Conservation (phyloP, 2,113 vertebrate species). For the Ceuthmochares aereus region DNA sequence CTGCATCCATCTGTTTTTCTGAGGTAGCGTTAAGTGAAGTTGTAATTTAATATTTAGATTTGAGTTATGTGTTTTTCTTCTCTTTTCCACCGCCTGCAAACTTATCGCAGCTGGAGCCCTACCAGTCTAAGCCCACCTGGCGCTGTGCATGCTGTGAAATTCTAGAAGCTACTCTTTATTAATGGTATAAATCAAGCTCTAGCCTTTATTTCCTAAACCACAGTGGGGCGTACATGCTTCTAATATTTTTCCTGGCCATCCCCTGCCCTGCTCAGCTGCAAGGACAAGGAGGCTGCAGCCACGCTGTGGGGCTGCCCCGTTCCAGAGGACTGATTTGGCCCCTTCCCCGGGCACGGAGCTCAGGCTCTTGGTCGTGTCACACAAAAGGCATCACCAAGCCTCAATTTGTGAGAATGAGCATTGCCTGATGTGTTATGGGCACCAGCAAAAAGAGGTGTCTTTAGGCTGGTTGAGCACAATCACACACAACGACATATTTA, state of each 20-base stretch:
- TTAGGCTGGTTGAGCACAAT: not conserved
- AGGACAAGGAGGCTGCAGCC: not conserved
- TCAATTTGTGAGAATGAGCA: not conserved
- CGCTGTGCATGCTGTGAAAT: not conserved
- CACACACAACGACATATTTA: not conserved
- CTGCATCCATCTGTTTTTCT: not conserved
- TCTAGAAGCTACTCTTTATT: not conserved
- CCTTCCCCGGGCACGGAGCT: not conserved
- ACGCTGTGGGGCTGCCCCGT: too few species aligned
- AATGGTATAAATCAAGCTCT: not conserved
- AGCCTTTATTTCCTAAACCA: not conserved
- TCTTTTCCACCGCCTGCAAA: not conserved
- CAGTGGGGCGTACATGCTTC: not conserved
- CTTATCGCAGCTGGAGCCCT: not conserved
- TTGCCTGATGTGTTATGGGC: not conserved
- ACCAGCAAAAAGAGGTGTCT: not conserved
- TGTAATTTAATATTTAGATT: not conserved
- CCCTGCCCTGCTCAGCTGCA: not conserved
- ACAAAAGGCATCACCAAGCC: too few species aligned
- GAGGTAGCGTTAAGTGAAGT: not conserved
- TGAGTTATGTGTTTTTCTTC: not conserved
- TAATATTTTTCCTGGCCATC: not conserved
- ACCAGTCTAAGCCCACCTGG: not conserved
- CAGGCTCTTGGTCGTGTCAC: not conserved
- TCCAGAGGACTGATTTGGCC: fast-evolving